phyloP scores from a whole-genome alignment of 2,888 invertebrate species.

The Xestia c-nigrum region DNA sequence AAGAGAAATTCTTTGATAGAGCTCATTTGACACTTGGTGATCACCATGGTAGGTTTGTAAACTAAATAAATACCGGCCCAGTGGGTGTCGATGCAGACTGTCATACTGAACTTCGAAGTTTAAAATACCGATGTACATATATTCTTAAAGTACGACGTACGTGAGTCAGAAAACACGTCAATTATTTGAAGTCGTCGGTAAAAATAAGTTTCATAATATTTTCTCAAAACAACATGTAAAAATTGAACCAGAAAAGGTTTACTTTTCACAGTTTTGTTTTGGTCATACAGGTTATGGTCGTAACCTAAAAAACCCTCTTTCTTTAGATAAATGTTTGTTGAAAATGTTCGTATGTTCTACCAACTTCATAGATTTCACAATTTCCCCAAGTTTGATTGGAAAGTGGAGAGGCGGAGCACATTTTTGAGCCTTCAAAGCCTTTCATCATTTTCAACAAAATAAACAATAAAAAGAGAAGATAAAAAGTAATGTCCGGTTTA shows the following conservation, averaged over 20 bases:
- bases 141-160: no score
- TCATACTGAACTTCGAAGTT: no score
- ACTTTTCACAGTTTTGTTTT: no score
- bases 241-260: no score
- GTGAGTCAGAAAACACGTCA: no score
- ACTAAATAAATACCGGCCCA: not conserved
- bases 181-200: no score
- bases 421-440: not conserved
- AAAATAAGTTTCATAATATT: not conserved
- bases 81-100: not conserved
- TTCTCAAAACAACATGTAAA: no score
- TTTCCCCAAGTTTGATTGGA: not conserved
- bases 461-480: not conserved
- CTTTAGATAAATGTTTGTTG: no score
- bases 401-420: not conserved
- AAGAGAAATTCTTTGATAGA: constrained; percentile 54
- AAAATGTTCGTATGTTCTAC: not conserved
- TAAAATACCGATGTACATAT: no score
- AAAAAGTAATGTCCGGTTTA: not conserved
- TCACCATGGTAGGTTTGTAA: constrained; percentile 54
- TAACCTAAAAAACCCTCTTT: not conserved
- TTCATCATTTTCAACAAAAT: not conserved
- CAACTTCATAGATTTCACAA: no score
- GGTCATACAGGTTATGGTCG: not conserved
- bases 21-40: constrained; percentile 20